Evolutionary conservation across 2,797 vertebrate species (phyloP).

Genomic region (Anableps anableps): DNA sequence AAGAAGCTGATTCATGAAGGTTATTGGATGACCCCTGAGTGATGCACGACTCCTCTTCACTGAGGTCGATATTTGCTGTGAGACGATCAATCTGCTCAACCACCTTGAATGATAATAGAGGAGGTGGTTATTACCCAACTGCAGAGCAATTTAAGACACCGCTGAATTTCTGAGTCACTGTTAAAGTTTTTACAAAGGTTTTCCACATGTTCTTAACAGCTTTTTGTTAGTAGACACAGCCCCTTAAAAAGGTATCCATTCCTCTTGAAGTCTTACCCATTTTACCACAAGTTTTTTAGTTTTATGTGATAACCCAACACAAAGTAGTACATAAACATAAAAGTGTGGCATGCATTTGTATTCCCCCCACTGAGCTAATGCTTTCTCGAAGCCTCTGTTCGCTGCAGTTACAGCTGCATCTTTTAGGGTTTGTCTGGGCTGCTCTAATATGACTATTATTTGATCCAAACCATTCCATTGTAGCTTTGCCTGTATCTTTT

Average conservation of each 20-base stretch:
- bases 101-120: conserved; percentile 76
- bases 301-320: neutral
- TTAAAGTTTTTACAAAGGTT: neutral
- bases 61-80: conserved; percentile 81
- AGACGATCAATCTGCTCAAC: conserved; percentile 86
- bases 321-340: neutral
- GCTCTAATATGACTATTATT: neutral
- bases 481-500: neutral
- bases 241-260: neutral
- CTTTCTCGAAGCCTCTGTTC: neutral
- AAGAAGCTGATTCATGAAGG: conserved; percentile 40
- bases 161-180: neutral
- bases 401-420: too few relatives aligned
- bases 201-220: neutral
- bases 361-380: neutral
- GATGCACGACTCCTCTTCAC: conserved; percentile 53
- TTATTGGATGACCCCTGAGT: conserved; percentile 34
- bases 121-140: conserved; percentile 21
- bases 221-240: neutral
- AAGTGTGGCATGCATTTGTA: neutral
- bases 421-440: neutral
- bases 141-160: neutral
- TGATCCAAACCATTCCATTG: neutral
- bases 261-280: neutral
- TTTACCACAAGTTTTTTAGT: neutral